phyloP scores from a whole-genome alignment of 2,113 vertebrate species.

The Triplophysa tibetana region DNA sequence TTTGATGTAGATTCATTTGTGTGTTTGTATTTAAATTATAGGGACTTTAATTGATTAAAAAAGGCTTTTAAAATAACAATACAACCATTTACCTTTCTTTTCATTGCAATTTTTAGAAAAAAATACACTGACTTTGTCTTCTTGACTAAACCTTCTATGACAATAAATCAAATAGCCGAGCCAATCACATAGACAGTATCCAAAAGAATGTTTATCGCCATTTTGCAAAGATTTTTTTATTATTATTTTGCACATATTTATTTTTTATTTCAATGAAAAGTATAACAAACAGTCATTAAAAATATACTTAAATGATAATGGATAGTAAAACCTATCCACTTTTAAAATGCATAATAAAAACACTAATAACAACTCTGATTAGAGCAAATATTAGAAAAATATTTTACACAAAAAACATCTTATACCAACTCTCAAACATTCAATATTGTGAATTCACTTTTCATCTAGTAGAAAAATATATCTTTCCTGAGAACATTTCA shows the following conservation, averaged over 20 bases:
- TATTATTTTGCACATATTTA: neutral
- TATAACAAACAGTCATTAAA: conserved; percentile 14
- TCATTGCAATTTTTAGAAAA: no score
- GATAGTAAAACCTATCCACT: conserved; percentile 81
- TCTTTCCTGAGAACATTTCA: conserved; percentile 46
- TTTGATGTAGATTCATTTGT: no score
- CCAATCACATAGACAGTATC: no score
- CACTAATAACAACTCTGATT: neutral
- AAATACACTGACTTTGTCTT: no score
- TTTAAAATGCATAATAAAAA: conserved; percentile 35
- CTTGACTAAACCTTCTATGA: no score
- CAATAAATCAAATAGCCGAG: no score
- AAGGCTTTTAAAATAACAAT: no score
- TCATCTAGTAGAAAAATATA: neutral
- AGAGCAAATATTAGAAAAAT: neutral
- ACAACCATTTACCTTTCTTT: no score
- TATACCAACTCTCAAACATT: neutral
- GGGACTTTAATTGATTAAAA: no score
- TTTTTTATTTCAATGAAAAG: conserved; percentile 19
- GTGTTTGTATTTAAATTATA: no score
- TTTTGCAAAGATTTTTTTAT: neutral
- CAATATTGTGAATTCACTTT: neutral
- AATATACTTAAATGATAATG: conserved; percentile 3
- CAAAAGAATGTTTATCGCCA: neutral
- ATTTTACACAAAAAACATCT: neutral